These are phyloP conservation scores for Apteryx owenii DNA, from an alignment of 2,113 vertebrate species.

Conservation along the genomic window DNA sequence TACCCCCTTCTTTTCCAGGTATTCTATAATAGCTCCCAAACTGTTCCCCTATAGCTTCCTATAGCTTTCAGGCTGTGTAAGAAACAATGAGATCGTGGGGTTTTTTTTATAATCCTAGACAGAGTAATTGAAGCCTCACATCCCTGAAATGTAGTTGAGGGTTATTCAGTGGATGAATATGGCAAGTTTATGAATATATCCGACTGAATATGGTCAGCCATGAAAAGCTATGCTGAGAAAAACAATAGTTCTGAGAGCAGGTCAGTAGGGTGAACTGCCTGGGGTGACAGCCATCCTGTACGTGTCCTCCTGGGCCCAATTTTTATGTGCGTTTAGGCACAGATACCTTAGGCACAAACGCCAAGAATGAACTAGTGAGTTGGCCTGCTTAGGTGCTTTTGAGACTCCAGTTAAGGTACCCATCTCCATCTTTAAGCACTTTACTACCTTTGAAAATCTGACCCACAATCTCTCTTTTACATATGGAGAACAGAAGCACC, in stretches of 20 bases:
- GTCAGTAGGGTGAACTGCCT: background rate
- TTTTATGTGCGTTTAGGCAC: background rate
- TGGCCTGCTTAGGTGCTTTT: background rate
- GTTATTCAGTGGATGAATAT: background rate
- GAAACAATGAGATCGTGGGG: background rate
- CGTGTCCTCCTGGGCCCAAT: background rate
- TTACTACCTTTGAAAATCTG: background rate
- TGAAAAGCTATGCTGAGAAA: background rate
- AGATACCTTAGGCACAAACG: background rate
- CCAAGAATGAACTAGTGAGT: background rate
- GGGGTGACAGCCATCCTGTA: background rate
- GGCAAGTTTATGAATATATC: background rate
- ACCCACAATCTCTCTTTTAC: background rate
- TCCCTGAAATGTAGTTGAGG: background rate
- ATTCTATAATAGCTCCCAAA: background rate
- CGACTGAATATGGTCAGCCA: background rate
- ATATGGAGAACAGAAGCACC: background rate
- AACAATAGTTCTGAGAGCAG: background rate
- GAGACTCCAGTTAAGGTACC: background rate
- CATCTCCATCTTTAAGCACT: background rate
- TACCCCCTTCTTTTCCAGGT: conserved; percentile 23
- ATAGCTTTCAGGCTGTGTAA: background rate
- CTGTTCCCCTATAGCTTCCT: background rate
- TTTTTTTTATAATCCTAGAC: conserved; percentile 14
- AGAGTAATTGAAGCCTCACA: background rate